These are phyloP conservation scores for Drosophila eugracilis DNA, from an alignment of 1,140 invertebrate genomes.

Conservation along the genomic window DNA sequence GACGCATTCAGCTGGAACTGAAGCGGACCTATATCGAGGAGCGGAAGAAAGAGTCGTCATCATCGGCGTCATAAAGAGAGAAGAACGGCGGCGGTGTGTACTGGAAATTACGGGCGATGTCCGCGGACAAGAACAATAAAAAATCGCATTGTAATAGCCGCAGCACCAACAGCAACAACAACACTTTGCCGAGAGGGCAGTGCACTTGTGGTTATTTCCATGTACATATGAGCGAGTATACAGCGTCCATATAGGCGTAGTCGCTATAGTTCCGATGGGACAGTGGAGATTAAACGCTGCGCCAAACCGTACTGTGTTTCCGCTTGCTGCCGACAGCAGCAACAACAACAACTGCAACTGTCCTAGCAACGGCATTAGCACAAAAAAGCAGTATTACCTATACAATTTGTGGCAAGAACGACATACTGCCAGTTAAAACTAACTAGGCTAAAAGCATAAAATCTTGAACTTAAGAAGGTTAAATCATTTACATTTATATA, in stretches of 20 bases:
- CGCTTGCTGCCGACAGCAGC: slow-evolving; percentile 42
- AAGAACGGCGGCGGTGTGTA: slow-evolving; percentile 66
- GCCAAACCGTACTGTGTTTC: slow-evolving; percentile 71
- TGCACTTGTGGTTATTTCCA: slow-evolving; percentile 53
- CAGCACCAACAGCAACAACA: slow-evolving; percentile 54
- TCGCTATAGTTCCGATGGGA: slow-evolving; percentile 39
- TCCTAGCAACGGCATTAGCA: background rate
- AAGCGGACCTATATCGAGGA: slow-evolving; percentile 1
- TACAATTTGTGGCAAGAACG: too few species aligned
- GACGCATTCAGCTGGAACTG: slow-evolving; percentile 74
- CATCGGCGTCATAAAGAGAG: slow-evolving; percentile 62
- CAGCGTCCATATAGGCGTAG: slow-evolving; percentile 2
- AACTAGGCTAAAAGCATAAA: too few species aligned
- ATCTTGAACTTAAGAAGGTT: too few species aligned
- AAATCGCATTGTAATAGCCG: slow-evolving; percentile 48
- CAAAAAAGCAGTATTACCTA: too few species aligned
- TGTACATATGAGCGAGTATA: too few species aligned
- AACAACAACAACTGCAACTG: slow-evolving; percentile 4
- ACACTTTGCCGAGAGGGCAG: slow-evolving; percentile 30
- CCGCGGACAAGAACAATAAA: slow-evolving; percentile 71
- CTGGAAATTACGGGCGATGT: slow-evolving; percentile 73
- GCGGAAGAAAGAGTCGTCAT: slow-evolving; percentile 51
- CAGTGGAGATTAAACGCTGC: slow-evolving; percentile 52
- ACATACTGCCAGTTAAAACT: too few species aligned
- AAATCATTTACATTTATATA: too few species aligned